phyloP scores from a whole-genome alignment of 2,113 vertebrate species.

The Perca flavescens region DNA sequence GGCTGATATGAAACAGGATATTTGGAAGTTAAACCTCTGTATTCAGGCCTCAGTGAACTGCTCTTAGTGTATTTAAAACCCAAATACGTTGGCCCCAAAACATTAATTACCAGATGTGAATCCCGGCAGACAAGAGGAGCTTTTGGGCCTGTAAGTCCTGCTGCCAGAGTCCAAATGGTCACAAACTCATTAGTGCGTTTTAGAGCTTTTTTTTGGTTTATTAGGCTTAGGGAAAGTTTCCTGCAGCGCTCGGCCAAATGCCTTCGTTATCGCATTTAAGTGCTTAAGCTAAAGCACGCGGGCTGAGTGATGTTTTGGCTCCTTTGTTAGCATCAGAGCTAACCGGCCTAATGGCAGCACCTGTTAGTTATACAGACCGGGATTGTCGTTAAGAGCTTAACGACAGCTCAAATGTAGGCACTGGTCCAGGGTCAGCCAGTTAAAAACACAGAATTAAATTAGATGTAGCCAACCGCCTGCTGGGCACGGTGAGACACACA shows the following conservation, averaged over 20 bases:
- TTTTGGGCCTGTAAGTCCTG: conserved; percentile 51
- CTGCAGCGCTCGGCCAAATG: conserved; percentile 66
- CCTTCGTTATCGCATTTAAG: conserved; percentile 76
- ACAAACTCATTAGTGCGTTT: conserved; percentile 61
- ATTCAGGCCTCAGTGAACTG: conserved; percentile 13
- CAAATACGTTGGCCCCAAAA: neutral
- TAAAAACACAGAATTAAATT: too few species aligned
- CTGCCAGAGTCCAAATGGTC: conserved; percentile 37
- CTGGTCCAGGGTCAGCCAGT: conserved; percentile 41
- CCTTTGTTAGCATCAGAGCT: conserved; percentile 72
- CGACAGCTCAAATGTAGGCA: conserved; percentile 39
- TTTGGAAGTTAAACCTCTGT: conserved; percentile 19
- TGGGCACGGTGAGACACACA: too few species aligned
- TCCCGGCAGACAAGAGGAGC: conserved; percentile 47
- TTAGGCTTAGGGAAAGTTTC: conserved; percentile 70
- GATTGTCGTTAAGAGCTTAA: conserved; percentile 64
- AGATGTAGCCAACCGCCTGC: too few species aligned
- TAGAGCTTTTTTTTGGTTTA: conserved; percentile 54
- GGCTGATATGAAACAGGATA: neutral
- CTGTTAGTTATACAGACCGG: conserved; percentile 68
- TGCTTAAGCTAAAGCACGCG: conserved; percentile 71
- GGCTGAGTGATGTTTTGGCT: conserved; percentile 81
- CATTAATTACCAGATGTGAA: conserved; percentile 65
- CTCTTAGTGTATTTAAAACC: conserved; percentile 56
- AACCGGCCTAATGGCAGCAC: conserved; percentile 66